These are phyloP conservation scores for Paramormyrops hopkinsi DNA, from an alignment of 2,797 vertebrate genomes.

Conservation along the genomic window DNA sequence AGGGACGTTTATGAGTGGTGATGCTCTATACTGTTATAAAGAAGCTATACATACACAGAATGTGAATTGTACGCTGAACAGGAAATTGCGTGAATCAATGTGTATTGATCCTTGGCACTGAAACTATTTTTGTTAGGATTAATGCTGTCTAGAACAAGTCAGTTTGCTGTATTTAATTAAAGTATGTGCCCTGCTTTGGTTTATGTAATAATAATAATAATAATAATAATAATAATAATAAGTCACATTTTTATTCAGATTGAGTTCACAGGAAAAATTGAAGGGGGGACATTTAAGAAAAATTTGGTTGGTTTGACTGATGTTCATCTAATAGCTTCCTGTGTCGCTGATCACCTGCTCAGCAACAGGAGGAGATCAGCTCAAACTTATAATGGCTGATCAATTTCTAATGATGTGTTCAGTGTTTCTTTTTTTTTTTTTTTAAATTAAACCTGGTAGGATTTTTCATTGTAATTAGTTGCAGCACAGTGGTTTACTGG, in stretches of 20 bases:
- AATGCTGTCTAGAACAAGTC: background rate
- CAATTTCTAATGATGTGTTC: background rate
- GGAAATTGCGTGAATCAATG: background rate
- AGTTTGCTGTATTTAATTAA: background rate
- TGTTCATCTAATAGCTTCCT: background rate
- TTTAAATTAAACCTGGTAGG: slow-evolving; percentile 4
- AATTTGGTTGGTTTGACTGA: background rate
- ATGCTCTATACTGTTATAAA: background rate
- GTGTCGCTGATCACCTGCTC: slow-evolving; percentile 21
- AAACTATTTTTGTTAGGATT: background rate
- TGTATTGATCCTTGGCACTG: background rate
- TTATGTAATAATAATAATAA: too few relatives aligned
- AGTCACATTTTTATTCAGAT: background rate
- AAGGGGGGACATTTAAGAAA: background rate
- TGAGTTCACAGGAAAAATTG: background rate
- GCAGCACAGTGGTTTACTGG: too few relatives aligned
- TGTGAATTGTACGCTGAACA: background rate
- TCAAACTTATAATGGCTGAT: slow-evolving; percentile 38
- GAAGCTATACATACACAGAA: background rate
- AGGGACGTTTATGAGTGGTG: background rate
- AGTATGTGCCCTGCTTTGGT: background rate
- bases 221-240: background rate
- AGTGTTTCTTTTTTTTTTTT: background rate
- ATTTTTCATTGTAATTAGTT: slow-evolving; percentile 3
- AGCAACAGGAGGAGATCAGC: slow-evolving; percentile 37